Base-by-base conservation (phyloP, 2,888 invertebrate species). In the Thymelicus sylvestris region DNA sequence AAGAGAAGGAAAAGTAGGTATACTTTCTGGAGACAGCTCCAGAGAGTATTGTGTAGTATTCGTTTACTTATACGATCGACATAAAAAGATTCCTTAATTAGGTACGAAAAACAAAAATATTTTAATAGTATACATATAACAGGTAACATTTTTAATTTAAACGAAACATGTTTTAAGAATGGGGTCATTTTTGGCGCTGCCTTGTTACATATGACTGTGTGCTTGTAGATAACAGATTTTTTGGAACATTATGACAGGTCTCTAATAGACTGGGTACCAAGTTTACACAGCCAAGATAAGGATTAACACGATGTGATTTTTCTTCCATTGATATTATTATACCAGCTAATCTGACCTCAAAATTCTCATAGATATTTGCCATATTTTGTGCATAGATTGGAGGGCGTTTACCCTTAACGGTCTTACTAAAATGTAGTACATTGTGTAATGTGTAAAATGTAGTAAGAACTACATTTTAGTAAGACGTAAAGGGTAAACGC, bases 261-360 rank as follows among this genome's bases (percentile, higher is more conserved):
- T 15, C 72, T 76, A 72, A 75, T 75, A 76, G 74, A 74, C 66
- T 68, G 55, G 61, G 71, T 72, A 31, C 31, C 31, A 5, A 48
- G 63, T 59, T 64, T 62, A 57, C 60, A 67, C 66, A 73, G 65
- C 41, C 55, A 64, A 68, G 80, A 80, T 79, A 78, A 79, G 73
- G 70, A 74, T 77, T 81, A 76, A 77, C 79, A 76, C 77, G 80
- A 81, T 84, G 78, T 81, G 81, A 82, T 84, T 86, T 82, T 75
- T 78, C 79, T 78, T 75, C 67, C 66, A 72, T 65, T 77, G 80
- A 83, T 83, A 84, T 77, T 19, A 47, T 31, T 31, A 31, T 3
- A 31, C 31, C 31, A 31, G 31, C 4, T 2, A 31, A 31, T 31
- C 1, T 31, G 31, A 31, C 31, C 31, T 31, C 31, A 31, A 31